Percentiles rank a stretch among this genome's conserved stretches.
These are phyloP conservation scores for Caenorhabditis latens DNA, from an alignment of 1,140 invertebrate species.

Conservation along the genomic window DNA sequence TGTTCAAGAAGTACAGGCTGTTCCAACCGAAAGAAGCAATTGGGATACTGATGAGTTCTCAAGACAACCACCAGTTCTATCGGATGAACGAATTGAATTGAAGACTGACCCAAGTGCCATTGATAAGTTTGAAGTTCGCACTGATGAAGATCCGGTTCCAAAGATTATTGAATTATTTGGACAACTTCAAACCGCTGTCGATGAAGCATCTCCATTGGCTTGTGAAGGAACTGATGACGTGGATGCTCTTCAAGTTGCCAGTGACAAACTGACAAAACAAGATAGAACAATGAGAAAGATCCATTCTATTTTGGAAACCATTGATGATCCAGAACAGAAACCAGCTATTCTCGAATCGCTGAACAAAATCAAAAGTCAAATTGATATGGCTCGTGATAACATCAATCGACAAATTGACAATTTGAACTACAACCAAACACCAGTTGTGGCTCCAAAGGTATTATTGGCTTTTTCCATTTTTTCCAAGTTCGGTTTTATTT, in stretches of 20 bases:
- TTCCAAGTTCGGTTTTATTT: background rate
- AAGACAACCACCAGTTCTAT: constrained; percentile 30
- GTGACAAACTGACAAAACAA: constrained; percentile 51
- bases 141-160: constrained; percentile 32
- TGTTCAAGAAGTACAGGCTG: background rate
- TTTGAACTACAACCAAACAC: constrained; percentile 42
- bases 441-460: constrained; percentile 33
- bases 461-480: background rate
- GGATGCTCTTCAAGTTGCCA: constrained; percentile 38
- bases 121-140: constrained; percentile 24
- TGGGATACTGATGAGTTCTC: constrained; percentile 40
- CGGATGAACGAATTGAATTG: constrained; percentile 14
- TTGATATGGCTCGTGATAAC: constrained; percentile 14
- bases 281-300: constrained; percentile 34
- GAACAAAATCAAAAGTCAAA: constrained; percentile 15
- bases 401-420: constrained; percentile 50
- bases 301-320: constrained; percentile 9
- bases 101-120: constrained; percentile 41
- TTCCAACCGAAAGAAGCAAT: constrained; percentile 9
- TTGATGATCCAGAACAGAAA: constrained; percentile 34
- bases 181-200: constrained; percentile 29
- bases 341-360: constrained; percentile 30
- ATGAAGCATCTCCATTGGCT: constrained; percentile 32
- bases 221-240: constrained; percentile 40
- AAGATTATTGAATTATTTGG: constrained; percentile 22